Evolutionary conservation across 30 jellyfish, hydroid and myxozoan species (phyloP).

Genomic region (Aurelia sp.): DNA sequence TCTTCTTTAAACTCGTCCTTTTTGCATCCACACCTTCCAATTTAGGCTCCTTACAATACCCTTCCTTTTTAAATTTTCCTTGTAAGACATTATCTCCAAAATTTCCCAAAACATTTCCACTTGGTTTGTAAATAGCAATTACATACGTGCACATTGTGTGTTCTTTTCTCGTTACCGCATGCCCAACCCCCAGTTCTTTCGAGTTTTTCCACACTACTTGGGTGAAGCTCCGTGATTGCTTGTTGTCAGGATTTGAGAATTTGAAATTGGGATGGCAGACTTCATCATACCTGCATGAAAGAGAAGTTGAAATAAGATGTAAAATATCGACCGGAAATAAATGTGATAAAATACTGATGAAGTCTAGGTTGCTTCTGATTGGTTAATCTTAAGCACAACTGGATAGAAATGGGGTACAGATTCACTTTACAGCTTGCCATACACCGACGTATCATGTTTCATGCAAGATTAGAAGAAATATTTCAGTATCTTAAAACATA

Average conservation of each 20-base stretch:
- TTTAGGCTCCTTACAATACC: conserved; percentile 40
- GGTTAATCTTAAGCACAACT: too few relatives aligned
- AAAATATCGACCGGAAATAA: too few relatives aligned
- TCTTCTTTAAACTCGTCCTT: conserved; percentile 1
- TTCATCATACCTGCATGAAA: conserved; percentile 76
- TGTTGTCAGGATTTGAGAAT: conserved; percentile 66
- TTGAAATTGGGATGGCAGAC: conserved; percentile 82
- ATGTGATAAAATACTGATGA: too few relatives aligned
- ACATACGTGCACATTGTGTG: conserved; percentile 58
- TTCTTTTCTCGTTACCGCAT: conserved; percentile 60
- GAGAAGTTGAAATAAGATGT: too few relatives aligned
- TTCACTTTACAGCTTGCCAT: too few relatives aligned
- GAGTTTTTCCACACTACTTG: conserved; percentile 75
- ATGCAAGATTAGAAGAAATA: too few relatives aligned
- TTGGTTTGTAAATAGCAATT: conserved; percentile 67
- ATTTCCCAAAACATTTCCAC: conserved; percentile 57
- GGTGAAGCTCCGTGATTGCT: conserved; percentile 65
- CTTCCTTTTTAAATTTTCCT: conserved; percentile 39
- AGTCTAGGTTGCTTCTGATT: too few relatives aligned
- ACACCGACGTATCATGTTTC: too few relatives aligned
- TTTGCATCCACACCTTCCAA: conserved; percentile 22
- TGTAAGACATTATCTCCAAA: conserved; percentile 52
- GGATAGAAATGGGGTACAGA: too few relatives aligned
- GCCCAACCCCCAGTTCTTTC: conserved; percentile 65
- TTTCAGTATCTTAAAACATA: too few relatives aligned